A percentile compares a stretch with the other conserved stretches of the same genome.
Conservation (phyloP, 2,113 vertebrate species). For the Phaethon lepturus region DNA sequence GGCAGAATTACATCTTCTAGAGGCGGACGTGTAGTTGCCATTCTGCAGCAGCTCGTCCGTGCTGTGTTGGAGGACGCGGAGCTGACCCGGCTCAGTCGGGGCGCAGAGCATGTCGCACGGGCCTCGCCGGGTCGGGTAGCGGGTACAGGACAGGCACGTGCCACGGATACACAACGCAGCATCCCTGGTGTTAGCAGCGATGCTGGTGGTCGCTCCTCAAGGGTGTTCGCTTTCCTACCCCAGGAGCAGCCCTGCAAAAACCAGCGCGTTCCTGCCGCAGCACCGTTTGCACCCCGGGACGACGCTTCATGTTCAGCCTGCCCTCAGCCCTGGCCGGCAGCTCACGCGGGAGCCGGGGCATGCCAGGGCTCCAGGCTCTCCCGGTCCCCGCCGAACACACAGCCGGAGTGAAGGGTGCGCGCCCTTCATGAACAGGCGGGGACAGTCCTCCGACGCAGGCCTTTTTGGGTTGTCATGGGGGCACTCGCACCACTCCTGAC, state of each 20-base stretch:
- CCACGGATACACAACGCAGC: rapidly evolving
- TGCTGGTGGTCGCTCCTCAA: neutral
- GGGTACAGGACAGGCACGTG: neutral
- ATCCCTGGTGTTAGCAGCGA: neutral
- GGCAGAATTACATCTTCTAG: neutral
- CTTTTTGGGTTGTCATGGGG: neutral
- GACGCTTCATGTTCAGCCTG: neutral
- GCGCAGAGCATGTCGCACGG: neutral
- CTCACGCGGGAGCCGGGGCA: neutral
- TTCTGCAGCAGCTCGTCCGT: neutral
- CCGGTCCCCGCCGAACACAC: neutral
- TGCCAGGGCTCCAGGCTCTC: neutral
- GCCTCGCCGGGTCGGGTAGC: neutral
- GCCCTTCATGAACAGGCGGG: neutral
- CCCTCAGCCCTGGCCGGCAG: neutral
- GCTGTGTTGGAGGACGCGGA: neutral
- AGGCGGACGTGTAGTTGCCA: rapidly evolving
- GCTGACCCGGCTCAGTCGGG: too few relatives aligned
- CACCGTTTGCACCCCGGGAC: neutral
- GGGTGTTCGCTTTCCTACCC: rapidly evolving
- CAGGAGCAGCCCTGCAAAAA: neutral
- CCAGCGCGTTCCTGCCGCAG: rapidly evolving
- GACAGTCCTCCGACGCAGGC: neutral
- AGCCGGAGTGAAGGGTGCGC: rapidly evolving
- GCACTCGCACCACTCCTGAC: neutral